Base-by-base conservation (phyloP, 2,888 invertebrate species). In the Harpalus rufipes region DNA sequence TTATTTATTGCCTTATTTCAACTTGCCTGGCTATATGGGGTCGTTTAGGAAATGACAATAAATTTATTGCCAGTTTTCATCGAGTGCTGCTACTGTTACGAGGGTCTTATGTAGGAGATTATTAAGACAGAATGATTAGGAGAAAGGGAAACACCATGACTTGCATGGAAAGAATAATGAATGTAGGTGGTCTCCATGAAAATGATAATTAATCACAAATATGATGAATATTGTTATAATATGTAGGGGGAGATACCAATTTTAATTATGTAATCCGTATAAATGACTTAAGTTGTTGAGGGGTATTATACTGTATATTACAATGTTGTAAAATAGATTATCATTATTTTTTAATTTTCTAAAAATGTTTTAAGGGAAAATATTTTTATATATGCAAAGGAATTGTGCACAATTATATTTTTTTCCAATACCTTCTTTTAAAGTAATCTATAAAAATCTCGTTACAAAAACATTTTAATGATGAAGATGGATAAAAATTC, bases 21-120 rank as follows among this genome's bases (percentile, higher is more conserved):
- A 44, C 41, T 74, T 44, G 72, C 7, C 1, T 6, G 39, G 39
- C 39, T 39, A 68, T 32, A 18, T 68, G 12, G n/a, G 39, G 25
- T 68, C n/a, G 41, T 74, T 74, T 74, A 14, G 21, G 41, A 41
- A 44, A 74, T 44, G 18, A 74, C 16, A 74, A 68, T 39, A 25
- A 68, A 68, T 63, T 63, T 63, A 18, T 63, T 21, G n/a, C 16
- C 18, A 59, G 59, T 59, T 59, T 59, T 59, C 59, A 59, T 59
- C 18, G 59, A 16, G 59, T 16, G 16, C 14, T 59, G 59, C 32
- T 32, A 5, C 25, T 32, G 32, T 5, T 32, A 59, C 59, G n/a
- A 14, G 25, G 25, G 21, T 61, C 63, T 21, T 25, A 61, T 16
- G 8, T 63, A 21, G 21, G 12, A 63, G 2, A 63, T 63, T 12